Evolutionary conservation across 2,113 vertebrate genomes (phyloP), one percentile per base, ranked within the genome.

Genomic region (Podilymbus podiceps): DNA sequence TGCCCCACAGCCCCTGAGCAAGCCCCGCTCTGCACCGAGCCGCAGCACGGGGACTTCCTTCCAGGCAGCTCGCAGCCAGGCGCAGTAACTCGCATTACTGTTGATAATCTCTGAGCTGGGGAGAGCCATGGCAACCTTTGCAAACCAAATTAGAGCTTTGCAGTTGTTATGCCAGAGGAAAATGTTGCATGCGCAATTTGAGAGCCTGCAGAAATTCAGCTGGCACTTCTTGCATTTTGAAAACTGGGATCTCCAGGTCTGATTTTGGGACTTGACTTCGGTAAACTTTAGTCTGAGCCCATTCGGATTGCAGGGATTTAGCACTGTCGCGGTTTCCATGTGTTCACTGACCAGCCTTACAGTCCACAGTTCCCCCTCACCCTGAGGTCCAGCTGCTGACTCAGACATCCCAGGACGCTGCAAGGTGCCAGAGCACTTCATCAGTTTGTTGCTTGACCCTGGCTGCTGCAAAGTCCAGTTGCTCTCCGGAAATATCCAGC

Each of bases 291-390:
- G 5, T 47, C 27, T 77, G 15, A 90, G 11, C 4, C 35, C 9
- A 6, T 55, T 46, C 22, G 10, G 20, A 46, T 10, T 82, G 40
- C 58, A 81, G 60, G 15, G 40, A n/a, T 67, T 72, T 73, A 28
- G 6, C n/a, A 58, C 42, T 25, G 21, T 35, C 5, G 21, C 5
- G 6, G 28, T 67, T 93, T 73, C 42, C 63, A 27, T 1, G 6
- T 15, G 31, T 50, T 91, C 14, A 23, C 40, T 23, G 9, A 56
- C 8, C 82, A 86, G 15, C 55, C 5, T 1, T 69, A 9, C 31
- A 49, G 55, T 9, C 25, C 0, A 0, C 11, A 33, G 9, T 30
- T 69, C 12, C 13, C 23, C 15, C 20, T 59, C 1, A 9, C 8
- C 17, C 28, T 0, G 1, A 52, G 27, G 50, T 63, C 38, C 52